Evolutionary conservation across 2,888 invertebrate genomes (phyloP), one percentile per base, ranked within the genome.

Genomic region (Meghimatium bilineatum): DNA sequence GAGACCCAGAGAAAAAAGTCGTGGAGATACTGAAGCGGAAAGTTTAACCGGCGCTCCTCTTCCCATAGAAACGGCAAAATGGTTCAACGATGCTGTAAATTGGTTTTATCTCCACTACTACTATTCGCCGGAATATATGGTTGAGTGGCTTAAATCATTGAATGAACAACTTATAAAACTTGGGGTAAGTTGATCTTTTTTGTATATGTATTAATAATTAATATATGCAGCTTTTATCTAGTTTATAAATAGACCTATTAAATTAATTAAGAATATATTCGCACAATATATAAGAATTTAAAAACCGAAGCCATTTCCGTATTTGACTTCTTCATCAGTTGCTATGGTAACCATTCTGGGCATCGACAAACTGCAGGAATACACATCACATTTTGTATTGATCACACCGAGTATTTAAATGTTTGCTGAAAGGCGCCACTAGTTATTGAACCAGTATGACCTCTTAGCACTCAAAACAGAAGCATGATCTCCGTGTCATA

Each of bases 131-230:
- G 90, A 91, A 75, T 90, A 92, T 85, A 89, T 94, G 49, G 92
- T 94, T 77, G 91, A 93, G 63, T 94, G 94, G 94, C 90, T 94
- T 38, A 90, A 91, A 83, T 90, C 93, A 26, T 89, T 94, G 52
- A 94, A 94, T 87, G 93, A 94, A 29, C 93, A 94, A 66, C 92
- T 93, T 32, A 91, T 90, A 80, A 94, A 93, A 88, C 91, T 91
- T 72, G 91, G 93, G 91, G 93, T 94, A 88, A 87, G 91, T 49
- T 52, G 38, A 77, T n/a, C n/a, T 29, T 26, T 6, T 1, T 44
- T 32, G 29, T 32, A 63, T 63, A 2, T n/a, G n/a, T n/a, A n/a
- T 5, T 63, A 23, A 5, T n/a, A 23, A n/a, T 23, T 63, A 17
- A 10, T 12, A n/a, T 63, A n/a, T 63, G 12, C 60, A n/a, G 12